Conservation (phyloP, 2,797 vertebrate species). For the Manis pentadactyla region DNA sequence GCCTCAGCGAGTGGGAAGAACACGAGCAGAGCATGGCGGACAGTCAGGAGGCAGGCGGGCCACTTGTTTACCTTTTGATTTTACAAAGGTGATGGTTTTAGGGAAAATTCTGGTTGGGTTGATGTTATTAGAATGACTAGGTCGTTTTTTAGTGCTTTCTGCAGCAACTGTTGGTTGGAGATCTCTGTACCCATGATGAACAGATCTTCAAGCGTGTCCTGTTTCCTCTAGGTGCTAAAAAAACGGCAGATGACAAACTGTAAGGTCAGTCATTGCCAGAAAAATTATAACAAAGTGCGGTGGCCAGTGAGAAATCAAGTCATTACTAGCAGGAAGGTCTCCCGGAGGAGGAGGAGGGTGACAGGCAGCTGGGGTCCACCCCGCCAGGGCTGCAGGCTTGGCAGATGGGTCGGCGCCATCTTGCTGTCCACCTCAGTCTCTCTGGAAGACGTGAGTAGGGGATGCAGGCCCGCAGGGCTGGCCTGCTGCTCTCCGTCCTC, state of each 20-base stretch:
- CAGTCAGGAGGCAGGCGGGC: background rate
- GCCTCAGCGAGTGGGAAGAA: fast-evolving
- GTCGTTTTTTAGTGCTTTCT: background rate
- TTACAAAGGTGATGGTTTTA: fast-evolving
- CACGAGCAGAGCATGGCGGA: fast-evolving
- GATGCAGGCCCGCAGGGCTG: fast-evolving
- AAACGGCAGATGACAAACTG: too few relatives aligned
- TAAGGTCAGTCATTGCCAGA: fast-evolving
- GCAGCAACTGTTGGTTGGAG: background rate
- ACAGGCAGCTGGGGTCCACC: fast-evolving
- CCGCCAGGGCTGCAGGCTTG: background rate
- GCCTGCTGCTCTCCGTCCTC: background rate
- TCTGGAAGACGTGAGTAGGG: fast-evolving
- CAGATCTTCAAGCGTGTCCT: background rate
- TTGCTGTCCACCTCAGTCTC: background rate
- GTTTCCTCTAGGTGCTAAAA: fast-evolving
- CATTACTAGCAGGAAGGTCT: fast-evolving
- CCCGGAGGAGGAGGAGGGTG: fast-evolving
- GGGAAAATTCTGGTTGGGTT: background rate
- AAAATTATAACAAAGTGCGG: background rate
- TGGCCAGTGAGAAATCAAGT: background rate
- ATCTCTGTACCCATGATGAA: background rate
- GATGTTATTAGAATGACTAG: background rate
- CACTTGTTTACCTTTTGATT: fast-evolving
- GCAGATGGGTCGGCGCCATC: background rate